A percentile compares a stretch with the other conserved stretches of the same genome.
These are phyloP conservation scores for Epicampocera succincta DNA, from an alignment of 2,888 invertebrate genomes.

Conservation along the genomic window DNA sequence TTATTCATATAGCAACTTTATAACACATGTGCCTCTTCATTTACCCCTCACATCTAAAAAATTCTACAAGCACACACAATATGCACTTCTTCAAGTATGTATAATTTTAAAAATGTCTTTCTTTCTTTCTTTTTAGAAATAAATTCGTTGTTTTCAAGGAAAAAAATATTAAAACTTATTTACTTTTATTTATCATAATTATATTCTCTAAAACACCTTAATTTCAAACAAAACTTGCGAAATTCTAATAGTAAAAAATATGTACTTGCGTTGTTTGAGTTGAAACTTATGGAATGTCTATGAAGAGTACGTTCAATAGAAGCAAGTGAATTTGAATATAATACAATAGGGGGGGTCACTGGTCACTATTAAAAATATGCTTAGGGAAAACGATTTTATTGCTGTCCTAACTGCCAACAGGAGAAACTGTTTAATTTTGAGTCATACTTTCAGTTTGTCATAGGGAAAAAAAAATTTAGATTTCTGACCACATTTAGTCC, in stretches of 20 bases:
- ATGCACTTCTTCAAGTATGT: background rate
- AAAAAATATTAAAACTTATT: too few relatives aligned
- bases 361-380: too few relatives aligned
- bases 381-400: too few relatives aligned
- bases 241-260: slow-evolving; percentile 54
- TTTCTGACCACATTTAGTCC: too few relatives aligned
- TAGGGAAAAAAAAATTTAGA: too few relatives aligned
- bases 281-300: slow-evolving; percentile 44
- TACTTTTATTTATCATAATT: too few relatives aligned
- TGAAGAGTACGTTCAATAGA: slow-evolving; percentile 16
- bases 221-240: slow-evolving; percentile 2
- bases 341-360: too few relatives aligned
- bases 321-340: background rate
- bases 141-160: too few relatives aligned
- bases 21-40: background rate
- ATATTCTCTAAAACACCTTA: background rate
- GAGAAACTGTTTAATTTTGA: too few relatives aligned
- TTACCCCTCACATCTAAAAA: background rate
- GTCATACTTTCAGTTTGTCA: too few relatives aligned
- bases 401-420: too few relatives aligned
- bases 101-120: background rate
- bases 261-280: slow-evolving; percentile 40
- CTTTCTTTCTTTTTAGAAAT: too few relatives aligned
- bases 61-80: slow-evolving; percentile 3
- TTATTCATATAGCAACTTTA: slow-evolving; percentile 27